Conservation (phyloP, 2,888 invertebrate genomes). For the Sarcophaga subvicina region DNA sequence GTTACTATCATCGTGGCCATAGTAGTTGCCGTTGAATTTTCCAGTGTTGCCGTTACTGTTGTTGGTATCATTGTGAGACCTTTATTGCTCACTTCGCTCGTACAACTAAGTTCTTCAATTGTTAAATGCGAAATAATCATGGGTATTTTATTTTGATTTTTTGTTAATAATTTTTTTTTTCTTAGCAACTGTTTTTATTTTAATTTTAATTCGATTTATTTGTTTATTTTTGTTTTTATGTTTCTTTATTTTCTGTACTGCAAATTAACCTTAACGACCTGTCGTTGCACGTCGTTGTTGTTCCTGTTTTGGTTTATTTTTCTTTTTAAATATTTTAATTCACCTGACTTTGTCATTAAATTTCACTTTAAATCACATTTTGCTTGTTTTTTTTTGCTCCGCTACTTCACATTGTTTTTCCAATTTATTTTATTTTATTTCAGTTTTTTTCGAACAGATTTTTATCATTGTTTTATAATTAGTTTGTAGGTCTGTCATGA, state of each 20-base stretch:
- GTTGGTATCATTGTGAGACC: slow-evolving; percentile 34
- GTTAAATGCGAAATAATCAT: slow-evolving; percentile 65
- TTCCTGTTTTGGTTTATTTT: background rate
- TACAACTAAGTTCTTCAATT: slow-evolving; percentile 45
- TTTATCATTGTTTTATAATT: slow-evolving; percentile 33
- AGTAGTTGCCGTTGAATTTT: background rate
- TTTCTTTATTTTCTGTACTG: background rate
- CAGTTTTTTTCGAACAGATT: slow-evolving; percentile 14
- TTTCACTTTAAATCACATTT: slow-evolving; percentile 60
- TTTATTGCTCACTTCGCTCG: slow-evolving; percentile 25
- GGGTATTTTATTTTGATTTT: slow-evolving; percentile 16
- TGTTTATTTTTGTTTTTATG: slow-evolving; percentile 7
- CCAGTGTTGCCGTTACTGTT: slow-evolving; percentile 4
- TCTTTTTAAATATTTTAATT: background rate
- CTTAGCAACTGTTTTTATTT: background rate
- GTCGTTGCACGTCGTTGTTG: background rate
- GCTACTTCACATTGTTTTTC: slow-evolving; percentile 30
- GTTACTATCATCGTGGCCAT: slow-evolving; percentile 1
- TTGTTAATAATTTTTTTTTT: background rate
- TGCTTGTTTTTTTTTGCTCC: slow-evolving; percentile 12
- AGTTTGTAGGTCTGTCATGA: slow-evolving; percentile 1
- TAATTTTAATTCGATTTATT: slow-evolving; percentile 19
- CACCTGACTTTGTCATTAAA: slow-evolving; percentile 39
- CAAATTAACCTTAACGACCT: slow-evolving; percentile 10
- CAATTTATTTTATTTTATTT: slow-evolving; percentile 8